Base-by-base conservation (phyloP, 2,888 invertebrate genomes). In the Pyralis farinalis region DNA sequence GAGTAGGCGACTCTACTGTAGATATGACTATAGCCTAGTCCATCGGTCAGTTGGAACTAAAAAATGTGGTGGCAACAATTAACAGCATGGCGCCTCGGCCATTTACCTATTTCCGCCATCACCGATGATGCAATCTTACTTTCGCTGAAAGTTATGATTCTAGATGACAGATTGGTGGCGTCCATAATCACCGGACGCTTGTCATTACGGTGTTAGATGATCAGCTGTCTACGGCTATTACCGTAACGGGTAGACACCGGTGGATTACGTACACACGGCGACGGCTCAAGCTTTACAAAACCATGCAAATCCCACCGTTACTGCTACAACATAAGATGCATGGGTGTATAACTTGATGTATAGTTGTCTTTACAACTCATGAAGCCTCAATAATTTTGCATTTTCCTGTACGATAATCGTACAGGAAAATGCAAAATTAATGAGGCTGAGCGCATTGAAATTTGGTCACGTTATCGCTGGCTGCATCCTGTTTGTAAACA, bases 151-250 rank as follows among this genome's bases (percentile, higher is more conserved):
- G 54, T 49, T 52, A 16, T 46, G 39, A 46, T 43, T 42, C 48
- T 25, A 16, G 49, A 40, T 59, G 58, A 54, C 54, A 57, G 51
- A 52, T 59, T 49, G 49, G 46, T 52, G 47, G 45, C 47, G 43
- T 41, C 48, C 48, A 10, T 8, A 12, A 31, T 12, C 12, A 12
- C 12, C 12, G 31, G 12, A 11, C 12, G 31, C 12, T 10, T 10
- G 12, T 12, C 12, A 31, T 12, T 12, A 29, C 4, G 4, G 9
- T 29, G 9, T n/a, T 31, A 31, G 11, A 11, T n/a, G 25, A 25
- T 25, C 25, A 25, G 25, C 12, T 31, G 31, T 31, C 31, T 1
- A 7, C 31, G 11, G 12, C 12, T 4, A 31, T 31, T 31, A 12
- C 31, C 12, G 31, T 31, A 12, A 31, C 31, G 6, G 12, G 10